Evolutionary conservation across 2,113 vertebrate species (phyloP), one percentile per base, ranked within the genome.

Genomic region (Variabilichromis moorii): DNA sequence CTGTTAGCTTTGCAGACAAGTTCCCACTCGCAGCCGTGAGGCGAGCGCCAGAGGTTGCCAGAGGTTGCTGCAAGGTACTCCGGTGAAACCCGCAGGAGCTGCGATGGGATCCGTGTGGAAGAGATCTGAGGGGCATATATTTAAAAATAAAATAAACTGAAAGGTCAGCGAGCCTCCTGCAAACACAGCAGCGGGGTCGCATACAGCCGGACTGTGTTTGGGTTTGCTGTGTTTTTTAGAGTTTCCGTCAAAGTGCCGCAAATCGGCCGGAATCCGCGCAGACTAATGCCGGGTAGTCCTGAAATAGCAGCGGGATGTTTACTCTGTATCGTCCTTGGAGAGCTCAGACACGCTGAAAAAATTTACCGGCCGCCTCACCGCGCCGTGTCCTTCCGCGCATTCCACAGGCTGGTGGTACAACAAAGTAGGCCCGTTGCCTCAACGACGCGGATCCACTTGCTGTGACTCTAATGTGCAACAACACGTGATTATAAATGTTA

Each of bases 401-500:
- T 97, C 96, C 96, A 96, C 95, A 96, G 96, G 93, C 96, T 91
- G 95, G 82, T 93, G 94, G 94, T 93, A 94, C 93, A 91, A 93
- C 47, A 89, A 96, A 95, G 57, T 96, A 97, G 96, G 85, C 6
- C 95, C 73, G 85, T 80, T 88, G 84, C 81, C 88, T 33, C 7
- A 78, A 86, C 73, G 17, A 90, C 83, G 50, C 63, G 7, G 57
- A 73, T 61, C 57, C 28, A n/a, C 11, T 37, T 83, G 45, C 26
- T 78, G 73, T 4, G 45, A 78, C 73, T 78, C 42, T n/a, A 31
- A 78, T 78, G 45, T 50, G 40, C 45, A 78, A 12, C 17, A 51
- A 33, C 45, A 51, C 73, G 33, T 66, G 33, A 66, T 47, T 78
- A 33, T 31, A 78, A 33, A 13, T 31, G 42, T 78, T 8, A 50